Percentiles rank a stretch among this genome's conserved stretches.
phyloP scores from a whole-genome alignment of 2,888 invertebrate species.

The Tenthredo livida region DNA sequence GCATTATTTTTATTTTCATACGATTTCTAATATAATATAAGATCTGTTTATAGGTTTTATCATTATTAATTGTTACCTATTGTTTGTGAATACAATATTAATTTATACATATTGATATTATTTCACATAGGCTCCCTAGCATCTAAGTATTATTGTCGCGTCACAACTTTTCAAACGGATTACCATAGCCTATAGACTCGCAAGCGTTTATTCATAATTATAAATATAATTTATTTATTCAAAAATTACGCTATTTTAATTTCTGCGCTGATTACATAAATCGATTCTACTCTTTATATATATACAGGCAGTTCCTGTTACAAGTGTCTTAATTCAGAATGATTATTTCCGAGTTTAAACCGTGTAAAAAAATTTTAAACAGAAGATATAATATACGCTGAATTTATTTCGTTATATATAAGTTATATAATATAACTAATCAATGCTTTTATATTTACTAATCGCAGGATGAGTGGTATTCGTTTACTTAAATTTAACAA shows the following conservation, averaged over 20 bases:
- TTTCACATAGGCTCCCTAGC: constrained; percentile 68
- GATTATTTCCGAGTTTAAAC: no score
- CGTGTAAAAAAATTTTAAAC: no score
- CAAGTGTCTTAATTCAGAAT: neutral
- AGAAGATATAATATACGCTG: no score
- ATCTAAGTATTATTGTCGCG: constrained; percentile 76
- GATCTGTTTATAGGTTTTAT: neutral
- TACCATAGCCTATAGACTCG: constrained; percentile 56
- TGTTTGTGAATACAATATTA: constrained; percentile 27
- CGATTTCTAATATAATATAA: neutral
- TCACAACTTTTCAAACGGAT: constrained; percentile 73
- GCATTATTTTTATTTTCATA: neutral
- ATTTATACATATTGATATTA: constrained; percentile 60
- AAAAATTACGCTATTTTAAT: neutral
- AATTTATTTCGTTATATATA: no score
- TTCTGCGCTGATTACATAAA: neutral
- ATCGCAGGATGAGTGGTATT: neutral
- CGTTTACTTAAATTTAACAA: neutral
- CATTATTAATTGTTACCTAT: constrained; percentile 18
- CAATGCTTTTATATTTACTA: neutral
- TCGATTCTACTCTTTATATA: neutral
- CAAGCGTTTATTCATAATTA: constrained; percentile 39
- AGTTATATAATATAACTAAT: no score
- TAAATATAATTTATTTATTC: constrained; percentile 12
- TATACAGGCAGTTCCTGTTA: neutral